phyloP scores from a whole-genome alignment of 2,888 invertebrate species.

The Pharmacophagus antenor region DNA sequence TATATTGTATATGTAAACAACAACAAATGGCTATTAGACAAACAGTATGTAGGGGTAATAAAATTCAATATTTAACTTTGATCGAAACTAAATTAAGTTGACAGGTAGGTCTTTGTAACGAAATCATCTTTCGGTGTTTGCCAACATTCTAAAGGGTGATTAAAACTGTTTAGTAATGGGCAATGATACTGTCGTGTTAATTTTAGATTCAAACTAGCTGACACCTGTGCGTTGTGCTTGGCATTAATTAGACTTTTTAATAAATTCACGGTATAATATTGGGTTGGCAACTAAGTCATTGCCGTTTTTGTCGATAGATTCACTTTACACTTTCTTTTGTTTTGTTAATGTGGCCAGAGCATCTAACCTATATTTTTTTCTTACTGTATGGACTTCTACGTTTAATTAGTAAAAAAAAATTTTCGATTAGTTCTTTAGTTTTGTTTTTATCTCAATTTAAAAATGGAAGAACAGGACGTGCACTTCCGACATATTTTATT shows the following conservation, averaged over 20 bases:
- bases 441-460: neutral
- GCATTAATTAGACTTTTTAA: no score
- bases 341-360: no score
- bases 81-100: conserved; percentile 20
- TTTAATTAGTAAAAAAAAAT: neutral
- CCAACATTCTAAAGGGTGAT: conserved; percentile 9
- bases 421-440: neutral
- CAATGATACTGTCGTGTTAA: neutral
- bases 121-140: conserved; percentile 21
- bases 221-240: no score
- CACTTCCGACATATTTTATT: neutral
- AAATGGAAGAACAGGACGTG: neutral
- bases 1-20: no score
- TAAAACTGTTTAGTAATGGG: neutral
- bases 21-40: conserved; percentile 8
- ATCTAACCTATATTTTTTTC: neutral
- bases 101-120: conserved; percentile 16
- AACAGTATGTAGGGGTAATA: conserved; percentile 5
- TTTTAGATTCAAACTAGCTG: no score
- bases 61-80: conserved; percentile 23
- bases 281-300: no score
- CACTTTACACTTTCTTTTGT: no score
- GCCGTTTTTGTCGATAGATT: no score
- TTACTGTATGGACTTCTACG: neutral
- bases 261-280: no score